Evolutionary conservation across 2,888 invertebrate species (phyloP).

Genomic region (Oxystoma pomonae): DNA sequence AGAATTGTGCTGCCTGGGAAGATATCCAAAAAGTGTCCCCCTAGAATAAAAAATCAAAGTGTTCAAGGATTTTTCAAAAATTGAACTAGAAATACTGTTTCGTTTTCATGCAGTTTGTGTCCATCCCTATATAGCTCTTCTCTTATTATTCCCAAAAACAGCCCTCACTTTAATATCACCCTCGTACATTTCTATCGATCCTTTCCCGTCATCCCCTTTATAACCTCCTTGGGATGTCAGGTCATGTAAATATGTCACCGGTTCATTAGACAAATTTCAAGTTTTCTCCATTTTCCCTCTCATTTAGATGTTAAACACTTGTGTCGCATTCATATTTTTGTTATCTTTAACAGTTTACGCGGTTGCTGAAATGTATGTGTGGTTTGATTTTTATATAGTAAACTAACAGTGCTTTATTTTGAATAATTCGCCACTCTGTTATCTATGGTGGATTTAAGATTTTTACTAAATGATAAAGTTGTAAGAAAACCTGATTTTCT

Average conservation of each 20-base stretch:
- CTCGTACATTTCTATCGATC: slow-evolving; percentile 9
- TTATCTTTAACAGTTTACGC: not conserved
- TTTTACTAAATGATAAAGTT: not conserved
- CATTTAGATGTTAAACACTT: not conserved
- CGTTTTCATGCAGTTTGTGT: too few species aligned
- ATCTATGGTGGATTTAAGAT: not conserved
- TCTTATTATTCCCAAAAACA: too few species aligned
- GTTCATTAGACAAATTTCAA: slow-evolving; percentile 6
- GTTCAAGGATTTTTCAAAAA: too few species aligned
- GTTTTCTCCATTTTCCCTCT: slow-evolving; percentile 8
- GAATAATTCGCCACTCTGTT: too few species aligned
- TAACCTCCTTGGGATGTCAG: slow-evolving; percentile 8
- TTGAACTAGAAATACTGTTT: too few species aligned
- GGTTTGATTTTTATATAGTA: not conserved
- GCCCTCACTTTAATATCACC: not conserved
- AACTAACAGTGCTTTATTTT: not conserved
- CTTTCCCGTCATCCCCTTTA: slow-evolving; percentile 11
- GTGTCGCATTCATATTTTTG: not conserved
- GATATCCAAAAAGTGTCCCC: too few species aligned
- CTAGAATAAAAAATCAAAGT: too few species aligned
- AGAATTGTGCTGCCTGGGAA: too few species aligned
- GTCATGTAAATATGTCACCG: slow-evolving; percentile 13
- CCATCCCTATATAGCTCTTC: too few species aligned
- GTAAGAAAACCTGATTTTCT: not conserved
- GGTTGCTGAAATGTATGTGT: not conserved